Percentiles rank a stretch among this genome's conserved stretches.
Evolutionary conservation across 2,888 invertebrate species (phyloP).

Genomic region (Trichogramma dendrolimi): DNA sequence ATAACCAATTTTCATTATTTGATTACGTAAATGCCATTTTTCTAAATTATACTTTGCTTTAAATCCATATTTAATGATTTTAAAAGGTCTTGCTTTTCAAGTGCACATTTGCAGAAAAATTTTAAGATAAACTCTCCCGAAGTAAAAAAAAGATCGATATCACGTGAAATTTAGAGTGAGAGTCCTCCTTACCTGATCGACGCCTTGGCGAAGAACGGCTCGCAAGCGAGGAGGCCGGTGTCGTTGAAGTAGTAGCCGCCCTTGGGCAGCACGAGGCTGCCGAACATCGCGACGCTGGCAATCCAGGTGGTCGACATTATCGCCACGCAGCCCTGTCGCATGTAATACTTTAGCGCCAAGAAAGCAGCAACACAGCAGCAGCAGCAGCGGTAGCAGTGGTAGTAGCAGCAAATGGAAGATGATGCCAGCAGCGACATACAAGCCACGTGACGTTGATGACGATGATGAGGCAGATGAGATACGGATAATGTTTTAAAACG

Average conservation of each 20-base stretch:
- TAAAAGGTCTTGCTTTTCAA: too few species aligned
- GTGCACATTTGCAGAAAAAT: too few species aligned
- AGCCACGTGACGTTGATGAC: neutral
- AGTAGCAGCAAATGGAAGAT: neutral
- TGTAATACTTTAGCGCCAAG: conserved; percentile 42
- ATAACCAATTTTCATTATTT: too few species aligned
- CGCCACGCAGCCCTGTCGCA: conserved; percentile 76
- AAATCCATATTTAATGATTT: too few species aligned
- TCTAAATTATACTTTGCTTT: too few species aligned
- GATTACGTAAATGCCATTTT: too few species aligned
- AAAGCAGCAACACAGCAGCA: neutral
- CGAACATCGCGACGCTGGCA: conserved; percentile 77
- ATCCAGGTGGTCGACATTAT: conserved; percentile 83
- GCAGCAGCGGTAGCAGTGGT: neutral
- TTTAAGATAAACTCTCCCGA: too few species aligned
- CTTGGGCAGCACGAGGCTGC: conserved; percentile 75
- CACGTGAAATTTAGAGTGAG: conserved; percentile 8
- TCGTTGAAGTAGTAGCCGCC: conserved; percentile 86
- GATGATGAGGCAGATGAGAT: too few species aligned
- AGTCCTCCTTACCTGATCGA: conserved; percentile 56
- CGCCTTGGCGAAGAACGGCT: conserved; percentile 78
- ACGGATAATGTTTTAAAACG: too few species aligned
- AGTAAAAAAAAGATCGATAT: too few species aligned
- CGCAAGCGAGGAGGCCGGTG: conserved; percentile 80
- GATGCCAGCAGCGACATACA: neutral